phyloP scores from a whole-genome alignment of 2,888 invertebrate genomes.

The Trilocha varians region DNA sequence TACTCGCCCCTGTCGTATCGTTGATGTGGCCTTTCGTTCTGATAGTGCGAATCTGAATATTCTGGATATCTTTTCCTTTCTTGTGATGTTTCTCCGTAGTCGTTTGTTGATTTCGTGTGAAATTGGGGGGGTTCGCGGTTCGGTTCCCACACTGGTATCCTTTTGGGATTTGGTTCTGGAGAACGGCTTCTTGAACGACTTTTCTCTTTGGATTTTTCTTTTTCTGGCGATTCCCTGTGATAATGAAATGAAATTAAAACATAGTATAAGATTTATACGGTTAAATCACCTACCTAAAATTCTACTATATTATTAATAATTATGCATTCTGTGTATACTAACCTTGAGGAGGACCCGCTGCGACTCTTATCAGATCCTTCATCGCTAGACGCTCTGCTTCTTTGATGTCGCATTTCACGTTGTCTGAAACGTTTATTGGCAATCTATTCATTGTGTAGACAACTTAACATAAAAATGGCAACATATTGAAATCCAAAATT shows the following conservation, averaged over 20 bases:
- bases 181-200: conserved; percentile 43
- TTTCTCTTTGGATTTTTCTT: conserved; percentile 23
- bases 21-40: conserved; percentile 9
- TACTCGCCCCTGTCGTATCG: conserved; percentile 11
- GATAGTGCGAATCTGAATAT: not conserved
- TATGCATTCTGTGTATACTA: no score
- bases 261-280: no score
- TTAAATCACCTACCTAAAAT: no score
- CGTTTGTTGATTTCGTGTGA: conserved; percentile 23
- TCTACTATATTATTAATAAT: no score
- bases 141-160: conserved; percentile 43
- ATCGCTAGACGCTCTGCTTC: conserved; percentile 66
- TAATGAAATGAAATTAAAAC: no score
- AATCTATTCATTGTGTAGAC: no score
- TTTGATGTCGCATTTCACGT: conserved; percentile 85
- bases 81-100: conserved; percentile 11
- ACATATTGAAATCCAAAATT: no score
- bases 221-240: conserved; percentile 37
- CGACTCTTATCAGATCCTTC: conserved; percentile 48
- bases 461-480: no score
- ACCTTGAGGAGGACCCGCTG: conserved; percentile 55
- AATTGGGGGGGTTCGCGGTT: conserved; percentile 20
- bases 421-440: conserved; percentile 80
- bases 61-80: conserved; percentile 8
- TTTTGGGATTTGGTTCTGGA: conserved; percentile 30